Conservation (phyloP, 2,113 vertebrate species). For the Tympanuchus pallidicinctus region DNA sequence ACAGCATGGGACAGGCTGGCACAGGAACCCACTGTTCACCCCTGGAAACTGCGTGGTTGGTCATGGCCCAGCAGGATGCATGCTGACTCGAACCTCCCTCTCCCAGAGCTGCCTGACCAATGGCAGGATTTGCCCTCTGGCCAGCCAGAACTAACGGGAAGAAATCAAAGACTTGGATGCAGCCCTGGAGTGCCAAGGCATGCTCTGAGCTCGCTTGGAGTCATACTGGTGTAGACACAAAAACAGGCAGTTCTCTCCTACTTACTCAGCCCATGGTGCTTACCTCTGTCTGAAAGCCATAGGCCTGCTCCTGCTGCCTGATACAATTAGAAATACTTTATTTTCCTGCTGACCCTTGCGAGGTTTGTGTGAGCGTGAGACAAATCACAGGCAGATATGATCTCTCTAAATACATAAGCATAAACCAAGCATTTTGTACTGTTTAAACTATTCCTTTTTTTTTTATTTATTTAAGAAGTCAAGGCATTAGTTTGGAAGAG, state of each 20-base stretch:
- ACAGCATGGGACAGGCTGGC: not conserved
- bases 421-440: not conserved
- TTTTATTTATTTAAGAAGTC: not conserved
- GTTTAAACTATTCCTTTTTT: not conserved
- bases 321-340: not conserved
- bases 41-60: fast-evolving
- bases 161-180: not conserved
- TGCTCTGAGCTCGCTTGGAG: not conserved
- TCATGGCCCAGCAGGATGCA: fast-evolving
- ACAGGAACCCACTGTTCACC: not conserved
- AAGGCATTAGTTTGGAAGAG: not conserved
- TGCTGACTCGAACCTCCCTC: not conserved
- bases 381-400: not conserved
- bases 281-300: not conserved
- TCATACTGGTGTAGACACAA: not conserved
- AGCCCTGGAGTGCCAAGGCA: not conserved
- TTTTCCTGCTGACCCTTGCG: not conserved
- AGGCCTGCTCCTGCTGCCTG: not conserved
- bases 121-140: not conserved
- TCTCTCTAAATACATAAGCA: not conserved
- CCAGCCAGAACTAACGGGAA: fast-evolving
- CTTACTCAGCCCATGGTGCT: not conserved
- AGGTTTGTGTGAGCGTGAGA: not conserved
- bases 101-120: not conserved
- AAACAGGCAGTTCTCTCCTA: not conserved